Conservation (phyloP, 37 sponge, comb jelly and placozoan species). For the Halichondria panicea region DNA sequence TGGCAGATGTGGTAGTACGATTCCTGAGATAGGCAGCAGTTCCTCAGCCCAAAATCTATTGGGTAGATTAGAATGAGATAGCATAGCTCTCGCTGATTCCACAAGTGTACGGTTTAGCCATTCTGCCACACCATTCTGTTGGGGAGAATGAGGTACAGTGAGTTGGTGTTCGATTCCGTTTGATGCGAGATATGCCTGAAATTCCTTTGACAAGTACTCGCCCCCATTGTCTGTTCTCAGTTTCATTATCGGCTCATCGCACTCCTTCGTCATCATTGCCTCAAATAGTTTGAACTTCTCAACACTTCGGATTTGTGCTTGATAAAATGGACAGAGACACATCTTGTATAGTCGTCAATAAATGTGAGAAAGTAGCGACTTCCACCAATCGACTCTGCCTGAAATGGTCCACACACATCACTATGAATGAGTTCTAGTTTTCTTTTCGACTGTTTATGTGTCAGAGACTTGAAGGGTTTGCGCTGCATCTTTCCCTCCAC, state of each 20-base stretch:
- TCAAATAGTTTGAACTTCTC: conserved; percentile 59
- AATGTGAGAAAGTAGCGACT: conserved; percentile 48
- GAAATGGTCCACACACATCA: conserved; percentile 55
- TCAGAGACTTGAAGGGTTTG: conserved; percentile 32
- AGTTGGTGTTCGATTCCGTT: conserved; percentile 41
- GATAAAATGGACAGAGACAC: conserved; percentile 36
- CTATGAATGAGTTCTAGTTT: conserved; percentile 29
- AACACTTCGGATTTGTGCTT: conserved; percentile 38
- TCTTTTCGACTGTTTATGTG: conserved; percentile 27
- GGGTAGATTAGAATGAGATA: conserved; percentile 45
- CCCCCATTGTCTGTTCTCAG: conserved; percentile 48
- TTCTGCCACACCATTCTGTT: conserved; percentile 57
- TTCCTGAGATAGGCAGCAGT: conserved; percentile 47
- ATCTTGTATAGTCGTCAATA: conserved; percentile 52
- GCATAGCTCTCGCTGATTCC: conserved; percentile 57
- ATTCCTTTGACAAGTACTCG: conserved; percentile 55
- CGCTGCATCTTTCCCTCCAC: conserved; percentile 48
- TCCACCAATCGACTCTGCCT: conserved; percentile 52
- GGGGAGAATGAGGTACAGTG: conserved; percentile 44
- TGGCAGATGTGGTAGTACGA: conserved; percentile 36
- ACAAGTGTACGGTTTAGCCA: conserved; percentile 40
- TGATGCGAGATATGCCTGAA: conserved; percentile 20
- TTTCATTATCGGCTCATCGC: conserved; percentile 18
- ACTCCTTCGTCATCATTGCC: conserved; percentile 27
- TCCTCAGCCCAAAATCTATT: conserved; percentile 53